Evolutionary conservation across 2,888 invertebrate genomes (phyloP).

Genomic region (Eledona agricola): DNA sequence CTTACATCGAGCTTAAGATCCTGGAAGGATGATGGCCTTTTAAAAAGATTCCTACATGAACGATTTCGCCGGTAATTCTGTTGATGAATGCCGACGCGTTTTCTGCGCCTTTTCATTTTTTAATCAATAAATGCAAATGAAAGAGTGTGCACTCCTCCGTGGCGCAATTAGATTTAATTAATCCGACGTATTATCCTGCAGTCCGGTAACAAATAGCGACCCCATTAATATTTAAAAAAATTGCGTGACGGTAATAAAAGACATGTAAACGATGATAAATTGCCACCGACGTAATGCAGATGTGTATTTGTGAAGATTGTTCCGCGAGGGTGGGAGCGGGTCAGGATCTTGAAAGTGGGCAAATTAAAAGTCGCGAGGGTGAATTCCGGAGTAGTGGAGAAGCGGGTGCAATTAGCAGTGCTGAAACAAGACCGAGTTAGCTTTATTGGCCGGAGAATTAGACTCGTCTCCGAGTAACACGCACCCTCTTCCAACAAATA

Average conservation of each 20-base stretch:
- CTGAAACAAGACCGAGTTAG: slow-evolving; percentile 47
- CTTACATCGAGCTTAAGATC: slow-evolving; percentile 38
- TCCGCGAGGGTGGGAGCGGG: slow-evolving; percentile 28
- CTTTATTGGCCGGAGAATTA: slow-evolving; percentile 51
- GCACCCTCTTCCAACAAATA: slow-evolving; percentile 39
- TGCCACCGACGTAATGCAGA: neutral
- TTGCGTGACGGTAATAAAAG: slow-evolving; percentile 38
- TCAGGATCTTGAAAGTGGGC: slow-evolving; percentile 30
- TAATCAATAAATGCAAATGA: slow-evolving; percentile 19
- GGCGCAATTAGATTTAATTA: slow-evolving; percentile 28
- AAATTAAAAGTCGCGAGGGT: slow-evolving; percentile 40
- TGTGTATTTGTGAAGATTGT: neutral
- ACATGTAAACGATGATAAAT: slow-evolving; percentile 36
- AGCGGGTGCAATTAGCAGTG: slow-evolving; percentile 44
- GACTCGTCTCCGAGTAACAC: slow-evolving; percentile 41
- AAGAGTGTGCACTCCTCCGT: neutral
- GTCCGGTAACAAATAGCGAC: slow-evolving; percentile 21
- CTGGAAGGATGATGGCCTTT: slow-evolving; percentile 36
- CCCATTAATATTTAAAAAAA: slow-evolving; percentile 30
- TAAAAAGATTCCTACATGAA: slow-evolving; percentile 37
- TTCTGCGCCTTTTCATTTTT: slow-evolving; percentile 12
- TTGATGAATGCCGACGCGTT: slow-evolving; percentile 31
- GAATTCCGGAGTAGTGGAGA: slow-evolving; percentile 40
- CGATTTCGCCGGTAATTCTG: slow-evolving; percentile 35
- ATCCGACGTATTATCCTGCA: slow-evolving; percentile 14